These are phyloP conservation scores for Meloidogyne exigua DNA, from an alignment of 1,140 invertebrate genomes.

Conservation along the genomic window DNA sequence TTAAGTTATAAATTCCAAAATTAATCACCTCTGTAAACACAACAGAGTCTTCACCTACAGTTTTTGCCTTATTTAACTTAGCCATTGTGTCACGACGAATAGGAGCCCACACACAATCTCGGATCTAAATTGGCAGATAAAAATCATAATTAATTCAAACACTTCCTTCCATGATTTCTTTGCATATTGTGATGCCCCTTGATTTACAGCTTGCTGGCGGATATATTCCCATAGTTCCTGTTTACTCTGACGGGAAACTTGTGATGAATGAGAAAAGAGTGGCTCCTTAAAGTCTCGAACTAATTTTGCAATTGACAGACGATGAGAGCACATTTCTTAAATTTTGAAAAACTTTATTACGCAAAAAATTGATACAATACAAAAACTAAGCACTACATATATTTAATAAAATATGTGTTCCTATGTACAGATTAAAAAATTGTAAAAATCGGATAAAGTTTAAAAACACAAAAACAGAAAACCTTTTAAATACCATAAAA, in stretches of 20 bases:
- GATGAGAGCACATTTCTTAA: conserved; percentile 24
- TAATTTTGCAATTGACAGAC: conserved; percentile 23
- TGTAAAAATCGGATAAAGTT: too few relatives aligned
- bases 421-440: too few relatives aligned
- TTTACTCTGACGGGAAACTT: conserved; percentile 20
- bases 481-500: too few relatives aligned
- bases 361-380: too few relatives aligned
- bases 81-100: conserved; percentile 26
- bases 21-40: conserved; percentile 23
- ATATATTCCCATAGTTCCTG: conserved; percentile 27
- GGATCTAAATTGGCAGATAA: conserved; percentile 4
- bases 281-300: conserved; percentile 24
- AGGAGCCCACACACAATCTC: conserved; percentile 23
- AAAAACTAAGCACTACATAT: too few relatives aligned
- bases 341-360: background rate
- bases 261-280: conserved; percentile 21
- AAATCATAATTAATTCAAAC: background rate
- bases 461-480: too few relatives aligned
- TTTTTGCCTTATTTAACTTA: conserved; percentile 23
- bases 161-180: conserved; percentile 26
- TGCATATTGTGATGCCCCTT: conserved; percentile 19
- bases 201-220: conserved; percentile 17
- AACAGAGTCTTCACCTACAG: conserved; percentile 20
- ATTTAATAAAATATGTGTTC: too few relatives aligned
- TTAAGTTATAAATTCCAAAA: background rate